Base-by-base conservation (phyloP, 2,888 invertebrate species). In the Caenorhabditis macrosperma region DNA sequence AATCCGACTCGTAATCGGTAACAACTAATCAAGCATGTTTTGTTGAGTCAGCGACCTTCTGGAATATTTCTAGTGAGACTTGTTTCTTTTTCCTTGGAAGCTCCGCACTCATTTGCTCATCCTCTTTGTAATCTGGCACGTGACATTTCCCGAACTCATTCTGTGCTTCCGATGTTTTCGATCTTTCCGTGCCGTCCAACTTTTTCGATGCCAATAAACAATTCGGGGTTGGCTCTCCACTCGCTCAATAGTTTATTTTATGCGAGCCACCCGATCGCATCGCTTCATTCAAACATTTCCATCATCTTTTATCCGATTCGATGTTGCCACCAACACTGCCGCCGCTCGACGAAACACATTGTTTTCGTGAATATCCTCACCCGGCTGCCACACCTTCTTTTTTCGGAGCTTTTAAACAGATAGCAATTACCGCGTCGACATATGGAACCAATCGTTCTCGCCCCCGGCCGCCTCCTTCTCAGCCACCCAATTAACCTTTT, bases 361-460 rank as follows among this genome's bases (percentile, higher is more conserved):
- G 48, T 50, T 50, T 50, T 64, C 52, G 52, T 50, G 26, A 5
- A 5, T 12, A 50, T 50, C 48, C 28, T 44, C 55, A 28, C n/a
- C 35, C 26, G 6, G 10, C 28, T n/a, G 54, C 71, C 71, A 71
- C 71, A 71, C 71, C 71, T 71, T 64, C 35, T 61, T 54, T 57
- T 54, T 69, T 50, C 28, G 30, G 41, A 69, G 38, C 38, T 38
- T 35, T 38, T n/a, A 10, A 52, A 60, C 44, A 71, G 59, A 61
- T 61, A 60, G 71, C 71, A 71, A 71, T 71, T 71, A 71, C 69
- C 38, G 52, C 64, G 41, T 28, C 68, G 71, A 71, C 71, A 71
- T 71, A 71, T 71, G 71, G 71, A 69, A 69, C 59, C 68, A 68
- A 68, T 68, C 59, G 67, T 44, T 17, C 57, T 44, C 35, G 28